Evolutionary conservation across 2,113 vertebrate genomes (phyloP).

Genomic region (Ciconia maguari): DNA sequence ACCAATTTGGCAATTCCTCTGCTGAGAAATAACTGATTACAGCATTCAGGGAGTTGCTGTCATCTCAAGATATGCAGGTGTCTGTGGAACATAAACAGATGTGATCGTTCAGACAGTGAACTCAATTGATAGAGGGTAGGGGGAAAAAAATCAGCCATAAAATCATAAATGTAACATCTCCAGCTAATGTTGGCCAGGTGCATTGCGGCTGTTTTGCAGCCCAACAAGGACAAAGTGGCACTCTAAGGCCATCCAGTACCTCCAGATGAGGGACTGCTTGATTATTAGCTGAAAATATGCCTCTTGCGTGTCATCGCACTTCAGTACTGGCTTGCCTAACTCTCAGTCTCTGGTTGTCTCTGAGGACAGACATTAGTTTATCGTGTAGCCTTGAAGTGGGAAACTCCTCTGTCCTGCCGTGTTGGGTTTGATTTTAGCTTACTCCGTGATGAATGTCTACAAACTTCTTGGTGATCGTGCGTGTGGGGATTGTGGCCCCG

Average conservation of each 20-base stretch:
- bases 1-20: slow-evolving; percentile 76
- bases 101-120: slow-evolving; percentile 62
- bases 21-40: slow-evolving; percentile 75
- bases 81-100: slow-evolving; percentile 71
- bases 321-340: neutral
- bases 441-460: neutral
- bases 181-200: slow-evolving; percentile 26
- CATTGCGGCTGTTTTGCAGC: neutral
- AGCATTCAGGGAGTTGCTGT: slow-evolving; percentile 69
- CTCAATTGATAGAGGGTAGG: neutral
- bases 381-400: neutral
- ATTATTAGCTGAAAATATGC: neutral
- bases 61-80: slow-evolving; percentile 71
- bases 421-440: neutral
- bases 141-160: slow-evolving; percentile 4
- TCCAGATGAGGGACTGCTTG: neutral
- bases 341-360: neutral
- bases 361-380: neutral
- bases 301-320: neutral
- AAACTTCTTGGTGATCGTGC: neutral
- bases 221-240: neutral
- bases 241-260: neutral
- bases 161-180: slow-evolving; percentile 28
- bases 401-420: neutral
- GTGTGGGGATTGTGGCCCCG: neutral